Base-by-base conservation (phyloP, 2,888 invertebrate genomes). In the Bembecia ichneumoniformis region DNA sequence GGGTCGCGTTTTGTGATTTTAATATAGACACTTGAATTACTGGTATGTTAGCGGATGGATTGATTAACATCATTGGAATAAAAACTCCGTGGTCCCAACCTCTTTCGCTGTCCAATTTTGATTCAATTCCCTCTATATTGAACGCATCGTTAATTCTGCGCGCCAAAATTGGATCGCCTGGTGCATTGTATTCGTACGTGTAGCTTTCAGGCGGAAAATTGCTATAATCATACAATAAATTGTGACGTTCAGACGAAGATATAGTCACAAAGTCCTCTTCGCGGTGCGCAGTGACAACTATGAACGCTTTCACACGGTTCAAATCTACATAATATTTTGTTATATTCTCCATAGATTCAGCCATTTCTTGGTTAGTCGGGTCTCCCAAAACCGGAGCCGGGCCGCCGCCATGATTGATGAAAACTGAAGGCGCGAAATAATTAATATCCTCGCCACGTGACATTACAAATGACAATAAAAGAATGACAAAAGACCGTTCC, bases 21-120 rank as follows among this genome's bases (percentile, higher is more conserved):
- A 74, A 51, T 46, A 75, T 62, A 0, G 74, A 74, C 20, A 75
- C 51, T 57, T 75, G 75, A 1, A 75, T 51, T 5, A 75, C 63
- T 0, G 75, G 74, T 14, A 75, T 66, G 17, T 74, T 58, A 0
- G 74, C 73, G n/a, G 54, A 54, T 0, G 75, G 73, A n/a, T 72
- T 64, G 0, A 74, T 67, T 9, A 75, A 47, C 64, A 75, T 66
- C 75, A 75, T 74, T 0, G 75, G 75, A 51, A 75, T 66, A 35
- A 74, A 75, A 2, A 72, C 68, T 55, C 75, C 75, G 43, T 75
- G 75, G 56, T 75, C 75, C 75, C 75, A 75, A 34, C 72, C 71
- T 61, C 75, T 62, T 53, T 62, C 35, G 7, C 55, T 57, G 43
- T 75, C 75, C 44, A 75, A 47, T 14, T 49, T 49, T 0, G 71